phyloP scores from a whole-genome alignment of 1,140 invertebrate species.

The Dysdera silvatica region DNA sequence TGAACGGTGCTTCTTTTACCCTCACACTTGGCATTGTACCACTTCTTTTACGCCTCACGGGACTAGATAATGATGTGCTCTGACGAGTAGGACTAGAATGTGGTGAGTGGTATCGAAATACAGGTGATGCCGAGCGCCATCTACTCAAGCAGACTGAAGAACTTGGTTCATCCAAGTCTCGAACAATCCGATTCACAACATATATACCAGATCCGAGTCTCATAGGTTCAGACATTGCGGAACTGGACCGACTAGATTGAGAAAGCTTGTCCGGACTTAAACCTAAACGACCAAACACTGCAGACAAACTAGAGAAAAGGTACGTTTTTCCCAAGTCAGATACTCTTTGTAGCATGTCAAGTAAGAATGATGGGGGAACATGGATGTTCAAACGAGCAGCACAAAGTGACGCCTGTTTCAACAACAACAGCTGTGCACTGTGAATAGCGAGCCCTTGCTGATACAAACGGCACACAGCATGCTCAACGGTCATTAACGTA shows the following conservation, averaged over 20 bases:
- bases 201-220: constrained; percentile 27
- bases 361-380: constrained; percentile 21
- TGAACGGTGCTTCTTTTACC: neutral
- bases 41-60: constrained; percentile 13
- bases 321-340: constrained; percentile 23
- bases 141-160: constrained; percentile 19
- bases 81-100: constrained; percentile 22
- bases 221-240: constrained; percentile 30
- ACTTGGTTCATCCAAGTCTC: constrained; percentile 18
- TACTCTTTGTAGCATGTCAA: constrained; percentile 21
- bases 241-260: constrained; percentile 28
- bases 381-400: constrained; percentile 14
- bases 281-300: constrained; percentile 18
- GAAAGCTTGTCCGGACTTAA: constrained; percentile 25
- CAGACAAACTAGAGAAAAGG: constrained; percentile 20
- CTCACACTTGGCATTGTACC: neutral
- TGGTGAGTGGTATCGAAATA: constrained; percentile 18
- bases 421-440: constrained; percentile 20
- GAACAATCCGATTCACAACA: constrained; percentile 17
- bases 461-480: constrained; percentile 22
- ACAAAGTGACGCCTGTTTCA: constrained; percentile 17
- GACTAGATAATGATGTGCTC: constrained; percentile 12
- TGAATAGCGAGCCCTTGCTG: constrained; percentile 22
- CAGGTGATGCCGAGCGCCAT: constrained; percentile 27
- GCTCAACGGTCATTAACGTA: constrained; percentile 21